Conservation (phyloP, 2,888 invertebrate genomes). For the Creontiades dilutus region DNA sequence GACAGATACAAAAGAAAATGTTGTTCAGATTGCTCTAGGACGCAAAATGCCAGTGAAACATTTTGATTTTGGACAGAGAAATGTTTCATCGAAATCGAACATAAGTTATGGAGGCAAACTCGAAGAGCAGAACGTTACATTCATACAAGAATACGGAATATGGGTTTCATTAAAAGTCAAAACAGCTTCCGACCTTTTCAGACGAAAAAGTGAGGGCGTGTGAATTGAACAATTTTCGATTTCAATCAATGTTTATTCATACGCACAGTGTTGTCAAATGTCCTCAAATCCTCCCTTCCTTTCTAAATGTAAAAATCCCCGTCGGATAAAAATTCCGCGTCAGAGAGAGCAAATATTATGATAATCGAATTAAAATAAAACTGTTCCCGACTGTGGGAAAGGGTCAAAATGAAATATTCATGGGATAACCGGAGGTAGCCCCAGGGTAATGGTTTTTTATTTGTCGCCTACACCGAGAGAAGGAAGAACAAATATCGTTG, state of each 20-base stretch:
- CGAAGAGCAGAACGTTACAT: too few species aligned
- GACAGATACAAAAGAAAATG: too few species aligned
- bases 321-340: background rate
- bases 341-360: background rate
- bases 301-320: background rate
- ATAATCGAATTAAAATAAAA: conserved; percentile 14
- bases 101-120: too few species aligned
- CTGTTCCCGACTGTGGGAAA: background rate
- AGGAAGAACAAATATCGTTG: background rate
- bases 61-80: too few species aligned
- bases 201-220: too few species aligned
- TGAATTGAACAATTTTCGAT: too few species aligned
- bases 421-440: background rate
- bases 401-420: conserved; percentile 10
- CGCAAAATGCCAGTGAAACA: too few species aligned
- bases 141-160: too few species aligned
- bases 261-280: background rate
- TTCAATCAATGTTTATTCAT: background rate
- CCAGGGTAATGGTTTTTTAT: background rate
- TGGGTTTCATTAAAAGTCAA: too few species aligned
- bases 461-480: background rate
- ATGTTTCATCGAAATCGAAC: too few species aligned
- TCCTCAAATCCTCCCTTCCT: background rate
- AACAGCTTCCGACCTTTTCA: too few species aligned
- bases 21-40: too few species aligned